Evolutionary conservation across 1,140 invertebrate genomes (phyloP).

Genomic region (Diachasma alloeum): DNA sequence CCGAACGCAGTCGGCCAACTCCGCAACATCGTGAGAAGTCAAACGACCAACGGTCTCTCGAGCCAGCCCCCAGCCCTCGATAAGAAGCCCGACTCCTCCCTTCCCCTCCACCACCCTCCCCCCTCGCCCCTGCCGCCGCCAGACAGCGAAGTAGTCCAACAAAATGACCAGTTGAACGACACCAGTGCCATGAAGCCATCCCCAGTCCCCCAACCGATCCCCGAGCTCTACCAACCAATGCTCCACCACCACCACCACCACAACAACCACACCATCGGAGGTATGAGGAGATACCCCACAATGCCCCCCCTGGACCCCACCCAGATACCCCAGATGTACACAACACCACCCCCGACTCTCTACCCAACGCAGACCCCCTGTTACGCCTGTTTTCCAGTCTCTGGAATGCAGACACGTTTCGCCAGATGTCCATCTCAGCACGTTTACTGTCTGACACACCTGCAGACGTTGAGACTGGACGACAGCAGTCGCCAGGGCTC

Average conservation of each 20-base stretch:
- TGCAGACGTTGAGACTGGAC: conserved; percentile 62
- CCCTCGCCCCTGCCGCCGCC: background rate
- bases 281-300: conserved; percentile 58
- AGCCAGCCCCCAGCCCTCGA: conserved; percentile 53
- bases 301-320: conserved; percentile 49
- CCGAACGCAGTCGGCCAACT: conserved; percentile 67
- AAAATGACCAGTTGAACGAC: conserved; percentile 28
- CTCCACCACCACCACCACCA: conserved; percentile 52
- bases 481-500: conserved; percentile 63
- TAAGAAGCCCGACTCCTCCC: conserved; percentile 47
- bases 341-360: conserved; percentile 50
- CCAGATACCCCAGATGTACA: conserved; percentile 56
- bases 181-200: conserved; percentile 22
- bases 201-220: conserved; percentile 42
- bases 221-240: conserved; percentile 49
- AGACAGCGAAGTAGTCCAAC: background rate
- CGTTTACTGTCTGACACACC: conserved; percentile 59
- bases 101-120: background rate
- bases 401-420: conserved; percentile 56
- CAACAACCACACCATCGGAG: conserved; percentile 37
- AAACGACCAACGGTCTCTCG: conserved; percentile 59
- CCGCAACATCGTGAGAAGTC: conserved; percentile 68
- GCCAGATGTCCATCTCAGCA: conserved; percentile 58
- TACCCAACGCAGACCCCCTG: conserved; percentile 57
- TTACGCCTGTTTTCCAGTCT: conserved; percentile 54